Conservation (phyloP, 1,140 invertebrate genomes). For the Anastrepha obliqua region DNA sequence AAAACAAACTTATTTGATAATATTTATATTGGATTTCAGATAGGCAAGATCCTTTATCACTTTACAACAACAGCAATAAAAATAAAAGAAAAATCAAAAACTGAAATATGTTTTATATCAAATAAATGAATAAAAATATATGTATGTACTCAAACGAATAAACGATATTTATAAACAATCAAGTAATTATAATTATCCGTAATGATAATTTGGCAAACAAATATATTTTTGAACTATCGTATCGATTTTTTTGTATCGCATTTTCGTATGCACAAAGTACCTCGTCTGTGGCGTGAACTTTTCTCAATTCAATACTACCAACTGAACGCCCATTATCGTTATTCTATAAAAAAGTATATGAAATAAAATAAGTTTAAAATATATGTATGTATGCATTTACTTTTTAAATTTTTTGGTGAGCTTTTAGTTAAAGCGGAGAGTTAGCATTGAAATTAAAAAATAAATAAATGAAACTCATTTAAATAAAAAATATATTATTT, state of each 20-base stretch:
- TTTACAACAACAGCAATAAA: slow-evolving; percentile 61
- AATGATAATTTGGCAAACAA: slow-evolving; percentile 47
- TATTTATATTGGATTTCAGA: not conserved
- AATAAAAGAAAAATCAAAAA: not conserved
- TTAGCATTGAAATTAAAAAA: not conserved
- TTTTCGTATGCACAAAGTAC: slow-evolving; percentile 72
- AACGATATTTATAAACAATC: not conserved
- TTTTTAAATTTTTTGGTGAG: not conserved
- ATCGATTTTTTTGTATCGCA: slow-evolving; percentile 59
- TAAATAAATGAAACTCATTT: not conserved
- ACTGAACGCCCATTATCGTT: slow-evolving; percentile 74
- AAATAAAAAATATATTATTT: not conserved
- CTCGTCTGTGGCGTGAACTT: slow-evolving; percentile 75
- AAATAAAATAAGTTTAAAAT: slow-evolving; percentile 61
- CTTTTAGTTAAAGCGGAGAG: not conserved
- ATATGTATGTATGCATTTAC: slow-evolving; percentile 17
- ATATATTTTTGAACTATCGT: slow-evolving; percentile 53
- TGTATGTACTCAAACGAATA: not conserved
- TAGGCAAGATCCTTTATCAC: slow-evolving; percentile 5
- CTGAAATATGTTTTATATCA: not conserved
- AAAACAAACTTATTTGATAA: not conserved
- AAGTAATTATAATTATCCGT: not conserved
- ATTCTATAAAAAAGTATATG: slow-evolving; percentile 71
- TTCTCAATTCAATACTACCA: slow-evolving; percentile 75
- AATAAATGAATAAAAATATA: not conserved